Conservation (phyloP, 2,113 vertebrate genomes). For the Pachypanchax playfairii region DNA sequence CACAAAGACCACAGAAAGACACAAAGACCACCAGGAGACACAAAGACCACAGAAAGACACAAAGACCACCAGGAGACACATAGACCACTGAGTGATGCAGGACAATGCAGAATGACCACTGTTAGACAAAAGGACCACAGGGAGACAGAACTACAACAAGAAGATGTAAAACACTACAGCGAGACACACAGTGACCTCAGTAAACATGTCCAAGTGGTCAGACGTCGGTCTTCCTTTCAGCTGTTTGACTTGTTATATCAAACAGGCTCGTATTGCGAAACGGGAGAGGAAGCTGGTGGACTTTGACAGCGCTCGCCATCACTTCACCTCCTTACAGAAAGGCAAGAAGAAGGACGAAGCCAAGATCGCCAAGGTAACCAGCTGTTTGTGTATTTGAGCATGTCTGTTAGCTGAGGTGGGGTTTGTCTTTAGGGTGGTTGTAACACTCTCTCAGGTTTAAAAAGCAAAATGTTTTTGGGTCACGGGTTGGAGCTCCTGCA, state of each 20-base stretch:
- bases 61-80: too few relatives aligned
- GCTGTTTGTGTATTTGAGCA: conserved; percentile 5
- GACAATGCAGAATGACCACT: too few relatives aligned
- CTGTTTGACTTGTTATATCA: background rate
- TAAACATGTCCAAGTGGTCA: too few relatives aligned
- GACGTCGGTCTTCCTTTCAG: background rate
- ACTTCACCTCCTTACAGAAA: conserved; percentile 92
- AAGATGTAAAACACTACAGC: too few relatives aligned
- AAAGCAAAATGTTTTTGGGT: too few relatives aligned
- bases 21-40: too few relatives aligned
- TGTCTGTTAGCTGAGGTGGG: background rate
- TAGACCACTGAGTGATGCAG: background rate
- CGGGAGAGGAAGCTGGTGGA: conserved; percentile 96
- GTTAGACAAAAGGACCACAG: too few relatives aligned
- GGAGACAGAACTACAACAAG: too few relatives aligned
- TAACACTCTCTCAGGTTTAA: too few relatives aligned
- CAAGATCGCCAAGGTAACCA: conserved; percentile 94
- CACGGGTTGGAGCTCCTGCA: too few relatives aligned
- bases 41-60: background rate
- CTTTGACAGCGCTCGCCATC: conserved; percentile 96
- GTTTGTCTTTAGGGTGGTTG: conserved; percentile 30
- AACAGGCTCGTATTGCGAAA: conserved; percentile 92
- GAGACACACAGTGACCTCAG: too few relatives aligned
- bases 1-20: background rate
- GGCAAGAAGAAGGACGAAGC: conserved; percentile 98